Conservation (phyloP, 2,113 vertebrate species). For the Protomyctophum bolini region DNA sequence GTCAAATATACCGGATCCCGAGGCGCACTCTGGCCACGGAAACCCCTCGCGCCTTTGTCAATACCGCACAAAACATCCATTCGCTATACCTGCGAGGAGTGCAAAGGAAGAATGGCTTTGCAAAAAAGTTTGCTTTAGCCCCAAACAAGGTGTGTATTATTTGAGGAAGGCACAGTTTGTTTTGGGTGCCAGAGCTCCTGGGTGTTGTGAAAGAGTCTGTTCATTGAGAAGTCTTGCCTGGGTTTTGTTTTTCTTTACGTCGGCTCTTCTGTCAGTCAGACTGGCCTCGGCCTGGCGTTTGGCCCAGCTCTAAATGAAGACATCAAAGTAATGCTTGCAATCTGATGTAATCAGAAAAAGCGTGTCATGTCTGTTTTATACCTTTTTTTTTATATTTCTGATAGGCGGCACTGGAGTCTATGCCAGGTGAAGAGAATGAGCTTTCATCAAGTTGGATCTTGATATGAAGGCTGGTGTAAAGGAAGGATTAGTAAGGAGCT, state of each 20-base stretch:
- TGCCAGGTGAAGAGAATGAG: constrained; percentile 5
- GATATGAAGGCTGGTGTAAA: constrained; percentile 3
- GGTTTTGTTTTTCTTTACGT: constrained; percentile 57
- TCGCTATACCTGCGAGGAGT: constrained; percentile 23
- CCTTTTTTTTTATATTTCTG: constrained; percentile 1
- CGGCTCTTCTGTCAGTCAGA: constrained; percentile 45
- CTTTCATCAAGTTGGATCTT: constrained; percentile 29
- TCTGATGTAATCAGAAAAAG: constrained; percentile 34
- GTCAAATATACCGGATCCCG: constrained; percentile 28
- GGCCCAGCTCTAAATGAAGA: constrained; percentile 52
- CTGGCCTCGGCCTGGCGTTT: constrained; percentile 59
- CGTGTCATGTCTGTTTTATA: constrained; percentile 28
- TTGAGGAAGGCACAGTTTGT: constrained; percentile 39
- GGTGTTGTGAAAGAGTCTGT: constrained; percentile 59
- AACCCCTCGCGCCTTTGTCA: constrained; percentile 21
- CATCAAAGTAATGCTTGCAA: constrained; percentile 48
- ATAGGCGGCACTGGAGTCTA: not conserved
- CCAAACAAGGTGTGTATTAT: constrained; percentile 45
- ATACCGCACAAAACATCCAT: constrained; percentile 24
- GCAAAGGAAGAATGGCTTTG: constrained; percentile 37
- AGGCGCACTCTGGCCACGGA: constrained; percentile 11
- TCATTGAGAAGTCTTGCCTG: constrained; percentile 54
- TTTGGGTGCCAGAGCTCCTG: constrained; percentile 47
- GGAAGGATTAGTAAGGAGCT: not conserved
- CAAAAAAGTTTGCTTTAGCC: constrained; percentile 28